These are phyloP conservation scores for Apistogramma diplotaenia DNA, from an alignment of 2,113 vertebrate species.

Conservation along the genomic window DNA sequence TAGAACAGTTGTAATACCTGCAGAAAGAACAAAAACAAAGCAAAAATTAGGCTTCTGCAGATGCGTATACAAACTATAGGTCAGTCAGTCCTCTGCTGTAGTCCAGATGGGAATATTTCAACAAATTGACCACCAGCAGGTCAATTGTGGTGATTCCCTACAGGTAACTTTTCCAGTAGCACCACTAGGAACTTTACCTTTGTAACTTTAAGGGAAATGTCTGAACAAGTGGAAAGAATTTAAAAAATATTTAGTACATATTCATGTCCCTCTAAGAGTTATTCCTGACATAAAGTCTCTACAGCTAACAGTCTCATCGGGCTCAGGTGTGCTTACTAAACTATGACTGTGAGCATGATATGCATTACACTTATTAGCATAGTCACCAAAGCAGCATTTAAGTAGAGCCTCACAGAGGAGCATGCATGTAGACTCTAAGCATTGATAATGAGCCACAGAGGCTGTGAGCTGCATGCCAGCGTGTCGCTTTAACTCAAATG, in stretches of 20 bases:
- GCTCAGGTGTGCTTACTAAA: background rate
- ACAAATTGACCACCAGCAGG: too few relatives aligned
- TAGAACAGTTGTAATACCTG: conserved; percentile 96
- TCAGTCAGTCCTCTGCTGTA: background rate
- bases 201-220: background rate
- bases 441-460: background rate
- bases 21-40: background rate
- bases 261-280: background rate
- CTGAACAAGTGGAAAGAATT: background rate
- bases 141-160: too few relatives aligned
- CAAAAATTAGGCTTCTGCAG: background rate
- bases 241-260: background rate
- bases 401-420: too few relatives aligned
- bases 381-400: too few relatives aligned
- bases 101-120: background rate
- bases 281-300: background rate
- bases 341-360: background rate
- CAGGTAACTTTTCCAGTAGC: background rate
- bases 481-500: background rate
- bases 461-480: background rate
- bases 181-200: background rate
- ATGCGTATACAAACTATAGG: background rate
- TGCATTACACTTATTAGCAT: background rate
- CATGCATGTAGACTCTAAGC: too few relatives aligned
- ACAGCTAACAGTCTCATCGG: background rate